phyloP scores from a whole-genome alignment of 2,113 vertebrate genomes.

The Trematocara stigmaticum region DNA sequence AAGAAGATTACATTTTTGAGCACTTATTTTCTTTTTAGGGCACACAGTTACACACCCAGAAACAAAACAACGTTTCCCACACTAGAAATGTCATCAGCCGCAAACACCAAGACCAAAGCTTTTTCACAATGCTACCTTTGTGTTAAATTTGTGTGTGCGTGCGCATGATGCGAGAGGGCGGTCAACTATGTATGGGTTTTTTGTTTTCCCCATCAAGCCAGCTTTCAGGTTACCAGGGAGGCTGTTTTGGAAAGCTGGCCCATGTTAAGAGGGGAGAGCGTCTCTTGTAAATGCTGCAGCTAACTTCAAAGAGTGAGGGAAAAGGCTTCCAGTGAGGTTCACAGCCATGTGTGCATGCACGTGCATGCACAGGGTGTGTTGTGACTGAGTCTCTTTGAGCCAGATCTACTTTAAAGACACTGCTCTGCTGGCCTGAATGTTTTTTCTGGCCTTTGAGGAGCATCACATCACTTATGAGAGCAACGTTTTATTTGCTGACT shows the following conservation, averaged over 20 bases:
- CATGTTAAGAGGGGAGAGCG: constrained; percentile 41
- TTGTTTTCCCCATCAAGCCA: not conserved
- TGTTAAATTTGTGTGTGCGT: not conserved
- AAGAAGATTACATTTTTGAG: not conserved
- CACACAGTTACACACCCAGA: not conserved
- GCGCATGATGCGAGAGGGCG: not conserved
- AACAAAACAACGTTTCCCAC: not conserved
- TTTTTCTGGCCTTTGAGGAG: not conserved
- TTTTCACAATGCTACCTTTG: not conserved
- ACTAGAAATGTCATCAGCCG: not conserved
- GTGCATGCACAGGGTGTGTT: not conserved
- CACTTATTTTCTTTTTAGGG: not conserved
- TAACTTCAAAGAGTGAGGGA: constrained; percentile 42
- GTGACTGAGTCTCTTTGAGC: not conserved
- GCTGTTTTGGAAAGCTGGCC: constrained; percentile 73
- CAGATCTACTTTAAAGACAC: not conserved
- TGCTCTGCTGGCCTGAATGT: not conserved
- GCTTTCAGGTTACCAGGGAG: constrained; percentile 62
- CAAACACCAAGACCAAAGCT: not conserved
- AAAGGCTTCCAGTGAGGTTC: constrained; percentile 7
- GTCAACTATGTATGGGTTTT: not conserved
- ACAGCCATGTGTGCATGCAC: not conserved
- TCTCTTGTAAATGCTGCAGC: constrained; percentile 45
- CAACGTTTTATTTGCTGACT: not conserved
- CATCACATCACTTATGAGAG: not conserved